Evolutionary conservation across 2,888 invertebrate genomes (phyloP).

Genomic region (Heteromurus nitidus): DNA sequence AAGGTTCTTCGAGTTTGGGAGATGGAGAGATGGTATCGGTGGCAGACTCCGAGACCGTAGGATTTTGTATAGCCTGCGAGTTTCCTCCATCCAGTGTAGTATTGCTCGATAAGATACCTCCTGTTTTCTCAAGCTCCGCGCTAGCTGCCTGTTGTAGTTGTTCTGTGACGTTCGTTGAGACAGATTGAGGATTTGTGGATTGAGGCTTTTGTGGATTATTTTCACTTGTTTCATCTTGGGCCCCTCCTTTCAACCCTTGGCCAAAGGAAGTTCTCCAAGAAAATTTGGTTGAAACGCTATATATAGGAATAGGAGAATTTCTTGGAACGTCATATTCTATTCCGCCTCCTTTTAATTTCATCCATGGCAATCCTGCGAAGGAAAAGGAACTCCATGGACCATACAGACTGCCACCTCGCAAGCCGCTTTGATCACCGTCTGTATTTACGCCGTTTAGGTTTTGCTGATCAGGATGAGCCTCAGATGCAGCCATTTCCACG

Average conservation of each 20-base stretch:
- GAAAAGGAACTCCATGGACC: slow-evolving; percentile 34
- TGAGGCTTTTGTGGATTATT: too few species aligned
- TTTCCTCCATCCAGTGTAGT: too few species aligned
- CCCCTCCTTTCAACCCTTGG: slow-evolving; percentile 48
- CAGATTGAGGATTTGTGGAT: too few species aligned
- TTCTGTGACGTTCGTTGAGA: too few species aligned
- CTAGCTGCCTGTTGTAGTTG: too few species aligned
- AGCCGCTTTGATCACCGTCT: slow-evolving; percentile 45
- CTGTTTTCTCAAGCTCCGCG: too few species aligned
- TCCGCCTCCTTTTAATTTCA: slow-evolving; percentile 53
- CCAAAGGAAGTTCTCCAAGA: slow-evolving; percentile 36
- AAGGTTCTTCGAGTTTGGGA: too few species aligned
- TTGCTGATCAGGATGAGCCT: slow-evolving; percentile 14
- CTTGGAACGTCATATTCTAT: slow-evolving; percentile 5
- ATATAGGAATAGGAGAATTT: slow-evolving; percentile 34
- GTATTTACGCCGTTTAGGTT: slow-evolving; percentile 34
- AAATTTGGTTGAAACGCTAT: slow-evolving; percentile 48
- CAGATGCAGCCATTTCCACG: slow-evolving; percentile 42
- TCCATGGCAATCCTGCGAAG: slow-evolving; percentile 48
- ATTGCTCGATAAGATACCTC: too few species aligned
- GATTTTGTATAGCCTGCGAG: too few species aligned
- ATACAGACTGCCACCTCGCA: slow-evolving; percentile 40
- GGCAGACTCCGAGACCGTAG: too few species aligned
- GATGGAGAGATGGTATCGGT: too few species aligned
- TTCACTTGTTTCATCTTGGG: slow-evolving; percentile 15